Evolutionary conservation across 2,888 invertebrate genomes (phyloP).

Genomic region (Trissonchulus sp.): DNA sequence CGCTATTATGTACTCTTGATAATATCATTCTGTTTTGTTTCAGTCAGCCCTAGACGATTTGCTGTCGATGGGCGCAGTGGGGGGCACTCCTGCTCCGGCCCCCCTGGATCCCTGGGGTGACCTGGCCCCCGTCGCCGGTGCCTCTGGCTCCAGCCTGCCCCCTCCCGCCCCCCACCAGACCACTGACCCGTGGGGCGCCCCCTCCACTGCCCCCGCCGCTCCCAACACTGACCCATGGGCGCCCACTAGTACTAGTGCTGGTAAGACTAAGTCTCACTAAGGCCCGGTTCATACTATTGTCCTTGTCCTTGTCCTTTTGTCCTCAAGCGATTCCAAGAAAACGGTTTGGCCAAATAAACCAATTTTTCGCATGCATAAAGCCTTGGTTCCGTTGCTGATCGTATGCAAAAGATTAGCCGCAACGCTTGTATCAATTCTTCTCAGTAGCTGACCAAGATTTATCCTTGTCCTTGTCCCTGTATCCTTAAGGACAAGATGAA

Average conservation of each 20-base stretch:
- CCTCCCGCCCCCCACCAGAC: constrained; percentile 24
- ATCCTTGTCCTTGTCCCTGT: too few relatives aligned
- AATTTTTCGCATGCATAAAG: too few relatives aligned
- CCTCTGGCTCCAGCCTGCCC: neutral
- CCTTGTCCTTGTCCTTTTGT: too few relatives aligned
- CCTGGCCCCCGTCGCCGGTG: neutral
- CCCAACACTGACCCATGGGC: constrained; percentile 62
- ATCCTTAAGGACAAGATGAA: too few relatives aligned
- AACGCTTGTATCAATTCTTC: too few relatives aligned
- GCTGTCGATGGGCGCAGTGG: constrained; percentile 9
- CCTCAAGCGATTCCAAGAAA: too few relatives aligned
- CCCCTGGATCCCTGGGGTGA: neutral
- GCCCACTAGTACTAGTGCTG: constrained; percentile 48
- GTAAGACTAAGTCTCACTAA: constrained; percentile 13
- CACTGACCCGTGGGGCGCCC: constrained; percentile 61
- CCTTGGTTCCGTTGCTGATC: too few relatives aligned
- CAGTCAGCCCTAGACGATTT: constrained; percentile 23
- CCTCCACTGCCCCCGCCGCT: constrained; percentile 48
- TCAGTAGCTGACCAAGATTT: too few relatives aligned
- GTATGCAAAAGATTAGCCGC: too few relatives aligned
- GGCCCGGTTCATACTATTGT: too few relatives aligned
- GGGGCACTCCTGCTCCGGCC: neutral
- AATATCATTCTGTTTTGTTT: neutral
- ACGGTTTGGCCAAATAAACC: too few relatives aligned
- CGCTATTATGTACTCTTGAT: too few relatives aligned